Percentiles rank a stretch among this genome's conserved stretches.
Conservation (phyloP, 1,140 invertebrate genomes). For the Caenorhabditis latens region DNA sequence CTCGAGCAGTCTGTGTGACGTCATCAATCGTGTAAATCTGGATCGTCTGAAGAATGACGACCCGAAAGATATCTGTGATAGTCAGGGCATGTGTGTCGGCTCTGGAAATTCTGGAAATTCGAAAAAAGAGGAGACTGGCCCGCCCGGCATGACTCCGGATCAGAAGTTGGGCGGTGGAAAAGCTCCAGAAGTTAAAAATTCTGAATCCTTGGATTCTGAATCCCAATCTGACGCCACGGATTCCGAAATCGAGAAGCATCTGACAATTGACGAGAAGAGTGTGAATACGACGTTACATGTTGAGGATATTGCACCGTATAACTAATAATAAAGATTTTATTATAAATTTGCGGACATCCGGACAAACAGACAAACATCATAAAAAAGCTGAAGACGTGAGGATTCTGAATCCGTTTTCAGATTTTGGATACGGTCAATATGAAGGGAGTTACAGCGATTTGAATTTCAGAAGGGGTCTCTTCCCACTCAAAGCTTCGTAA, state of each 20-base stretch:
- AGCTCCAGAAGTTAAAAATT: not conserved
- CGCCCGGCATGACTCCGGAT: not conserved
- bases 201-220: too few species aligned
- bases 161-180: not conserved
- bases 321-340: too few species aligned
- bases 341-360: too few species aligned
- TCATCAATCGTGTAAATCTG: slow-evolving; percentile 79
- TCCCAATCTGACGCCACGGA: not conserved
- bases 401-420: too few species aligned
- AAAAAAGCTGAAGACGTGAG: too few species aligned
- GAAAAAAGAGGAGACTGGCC: not conserved
- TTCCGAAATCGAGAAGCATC: not conserved
- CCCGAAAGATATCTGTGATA: slow-evolving; percentile 15
- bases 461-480: too few species aligned
- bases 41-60: slow-evolving; percentile 30
- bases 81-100: slow-evolving; percentile 4
- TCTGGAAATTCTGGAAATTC: not conserved
- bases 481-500: too few species aligned
- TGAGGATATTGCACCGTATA: too few species aligned
- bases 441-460: too few species aligned
- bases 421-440: too few species aligned
- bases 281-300: too few species aligned
- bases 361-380: too few species aligned
- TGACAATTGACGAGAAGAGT: not conserved
- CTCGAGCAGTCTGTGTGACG: slow-evolving; percentile 1